Evolutionary conservation across 2,797 vertebrate species (phyloP).

Genomic region (Myotis planiceps): DNA sequence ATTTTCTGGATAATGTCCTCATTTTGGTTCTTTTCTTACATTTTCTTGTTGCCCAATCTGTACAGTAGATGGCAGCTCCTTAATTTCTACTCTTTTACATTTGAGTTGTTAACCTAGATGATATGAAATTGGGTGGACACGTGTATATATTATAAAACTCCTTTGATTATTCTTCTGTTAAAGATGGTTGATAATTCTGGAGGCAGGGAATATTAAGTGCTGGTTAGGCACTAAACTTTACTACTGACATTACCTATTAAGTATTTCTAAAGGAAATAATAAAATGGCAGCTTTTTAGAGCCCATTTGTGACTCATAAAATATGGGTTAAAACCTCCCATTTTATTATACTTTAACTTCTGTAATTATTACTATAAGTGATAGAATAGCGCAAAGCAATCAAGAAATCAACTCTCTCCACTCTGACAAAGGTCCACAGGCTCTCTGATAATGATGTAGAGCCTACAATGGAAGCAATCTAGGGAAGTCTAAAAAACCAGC

Average conservation of each 20-base stretch:
- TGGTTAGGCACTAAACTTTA: slow-evolving; percentile 85
- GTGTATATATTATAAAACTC: not conserved
- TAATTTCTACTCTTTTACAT: not conserved
- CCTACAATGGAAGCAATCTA: not conserved
- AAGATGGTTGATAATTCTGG: slow-evolving; percentile 72
- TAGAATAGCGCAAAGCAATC: slow-evolving; percentile 73
- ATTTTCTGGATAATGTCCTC: slow-evolving; percentile 72
- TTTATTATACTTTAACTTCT: slow-evolving; percentile 80
- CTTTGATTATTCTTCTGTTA: slow-evolving; percentile 61
- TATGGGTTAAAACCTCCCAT: slow-evolving; percentile 83
- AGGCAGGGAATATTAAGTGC: slow-evolving; percentile 75
- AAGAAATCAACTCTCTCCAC: slow-evolving; percentile 70
- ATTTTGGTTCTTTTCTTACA: slow-evolving; percentile 51
- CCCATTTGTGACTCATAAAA: slow-evolving; percentile 87
- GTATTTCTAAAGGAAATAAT: slow-evolving; percentile 86
- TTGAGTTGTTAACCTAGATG: not conserved
- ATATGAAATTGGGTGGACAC: not conserved
- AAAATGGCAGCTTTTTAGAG: slow-evolving; percentile 86
- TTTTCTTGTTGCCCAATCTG: slow-evolving; percentile 43
- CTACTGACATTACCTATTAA: slow-evolving; percentile 84
- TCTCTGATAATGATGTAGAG: slow-evolving; percentile 12
- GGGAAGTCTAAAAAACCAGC: not conserved
- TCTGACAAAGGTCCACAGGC: not conserved
- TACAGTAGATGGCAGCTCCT: not conserved
- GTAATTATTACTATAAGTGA: slow-evolving; percentile 81